Conservation (phyloP, 2,888 invertebrate genomes). For the Agrochola lychnidis region DNA sequence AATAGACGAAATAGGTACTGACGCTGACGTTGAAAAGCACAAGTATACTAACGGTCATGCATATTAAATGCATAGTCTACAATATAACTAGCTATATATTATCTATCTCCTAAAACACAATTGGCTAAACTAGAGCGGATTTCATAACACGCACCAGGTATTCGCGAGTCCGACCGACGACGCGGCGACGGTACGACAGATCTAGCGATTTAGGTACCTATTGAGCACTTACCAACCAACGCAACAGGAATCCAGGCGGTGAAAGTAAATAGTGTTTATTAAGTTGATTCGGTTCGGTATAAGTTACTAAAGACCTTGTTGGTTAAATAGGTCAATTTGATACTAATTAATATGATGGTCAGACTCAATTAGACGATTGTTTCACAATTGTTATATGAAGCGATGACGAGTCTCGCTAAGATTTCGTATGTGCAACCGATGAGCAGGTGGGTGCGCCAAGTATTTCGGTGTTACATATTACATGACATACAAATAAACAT, state of each 20-base stretch:
- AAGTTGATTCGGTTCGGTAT: conserved; percentile 50
- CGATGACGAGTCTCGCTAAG: conserved; percentile 56
- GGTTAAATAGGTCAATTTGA: conserved; percentile 64
- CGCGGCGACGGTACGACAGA: conserved; percentile 29
- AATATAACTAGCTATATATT: not conserved
- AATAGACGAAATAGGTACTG: not conserved
- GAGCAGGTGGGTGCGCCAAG: conserved; percentile 44
- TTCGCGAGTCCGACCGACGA: conserved; percentile 33
- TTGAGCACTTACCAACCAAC: conserved; percentile 55
- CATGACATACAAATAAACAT: conserved; percentile 34
- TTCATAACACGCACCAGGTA: conserved; percentile 66
- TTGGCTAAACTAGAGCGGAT: conserved; percentile 60
- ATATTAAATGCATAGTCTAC: not conserved
- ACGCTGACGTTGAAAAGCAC: not conserved
- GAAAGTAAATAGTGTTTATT: conserved; percentile 72
- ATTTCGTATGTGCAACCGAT: conserved; percentile 47
- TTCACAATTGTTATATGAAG: conserved; percentile 63
- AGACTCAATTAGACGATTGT: conserved; percentile 63
- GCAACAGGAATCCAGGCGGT: conserved; percentile 71
- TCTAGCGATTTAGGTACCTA: conserved; percentile 58
- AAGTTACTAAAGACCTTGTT: conserved; percentile 64
- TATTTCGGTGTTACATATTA: conserved; percentile 34
- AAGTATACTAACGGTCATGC: not conserved
- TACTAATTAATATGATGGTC: conserved; percentile 70
- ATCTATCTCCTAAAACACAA: conserved; percentile 48